Evolutionary conservation across 64 coral and sea anemone genomes (phyloP).

Genomic region (Orbicella faveolata): DNA sequence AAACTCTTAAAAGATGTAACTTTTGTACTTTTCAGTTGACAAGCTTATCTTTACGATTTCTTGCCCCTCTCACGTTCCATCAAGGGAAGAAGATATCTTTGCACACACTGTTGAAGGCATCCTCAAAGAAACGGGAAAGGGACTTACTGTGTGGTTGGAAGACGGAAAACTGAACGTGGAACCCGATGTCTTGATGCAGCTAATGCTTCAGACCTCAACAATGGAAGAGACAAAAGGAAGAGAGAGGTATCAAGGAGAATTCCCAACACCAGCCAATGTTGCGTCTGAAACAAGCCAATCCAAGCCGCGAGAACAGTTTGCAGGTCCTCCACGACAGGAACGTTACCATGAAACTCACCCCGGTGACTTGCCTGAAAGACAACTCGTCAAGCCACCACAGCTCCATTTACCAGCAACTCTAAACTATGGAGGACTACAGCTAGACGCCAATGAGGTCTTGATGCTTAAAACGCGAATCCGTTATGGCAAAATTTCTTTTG

Average conservation of each 20-base stretch:
- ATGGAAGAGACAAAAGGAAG: not conserved
- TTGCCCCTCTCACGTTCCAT: not conserved
- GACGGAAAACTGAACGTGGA: not conserved
- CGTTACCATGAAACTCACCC: not conserved
- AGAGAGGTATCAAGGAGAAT: not conserved
- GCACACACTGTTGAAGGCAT: not conserved
- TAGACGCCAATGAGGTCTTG: not conserved
- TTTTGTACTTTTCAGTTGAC: not conserved
- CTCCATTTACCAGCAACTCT: not conserved
- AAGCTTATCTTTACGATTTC: constrained; percentile 3
- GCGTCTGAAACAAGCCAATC: not conserved
- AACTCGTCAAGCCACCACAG: too few species aligned
- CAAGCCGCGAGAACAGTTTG: not conserved
- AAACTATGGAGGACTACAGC: not conserved
- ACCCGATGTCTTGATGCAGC: not conserved
- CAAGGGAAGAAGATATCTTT: not conserved
- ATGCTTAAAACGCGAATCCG: not conserved
- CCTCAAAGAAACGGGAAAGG: not conserved
- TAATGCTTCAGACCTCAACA: not conserved
- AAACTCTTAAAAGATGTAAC: not conserved
- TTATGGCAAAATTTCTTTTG: not conserved
- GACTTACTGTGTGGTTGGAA: not conserved
- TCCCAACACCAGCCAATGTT: not conserved
- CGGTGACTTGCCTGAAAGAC: not conserved
- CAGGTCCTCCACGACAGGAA: not conserved